Base-by-base conservation (phyloP, 2,113 vertebrate genomes). In the Datnioides undecimradiatus region DNA sequence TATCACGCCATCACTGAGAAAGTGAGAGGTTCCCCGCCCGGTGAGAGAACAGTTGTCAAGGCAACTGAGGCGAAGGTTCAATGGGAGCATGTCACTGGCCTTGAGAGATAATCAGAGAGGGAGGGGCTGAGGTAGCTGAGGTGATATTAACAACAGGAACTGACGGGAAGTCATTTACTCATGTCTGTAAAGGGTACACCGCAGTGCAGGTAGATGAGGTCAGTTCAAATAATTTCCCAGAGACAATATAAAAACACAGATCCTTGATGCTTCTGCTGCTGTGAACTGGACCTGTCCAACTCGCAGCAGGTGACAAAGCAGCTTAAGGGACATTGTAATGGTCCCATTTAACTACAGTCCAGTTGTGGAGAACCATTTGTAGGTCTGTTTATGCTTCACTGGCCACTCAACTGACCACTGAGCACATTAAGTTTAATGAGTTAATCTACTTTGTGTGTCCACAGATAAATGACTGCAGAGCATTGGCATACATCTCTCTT, bases 51-150 rank as follows among this genome's bases (percentile, higher is more conserved):
- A 73, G 91, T 95, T 78, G 93, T 88, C 94, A 93, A 89, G 92
- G 93, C 75, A 94, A 95, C 94, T 46, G 84, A 84, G 70, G 83
- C 85, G 21, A 88, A 84, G 90, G 91, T 92, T 94, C 88, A 91
- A 79, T 71, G 27, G 83, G 76, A 90, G 85, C 84, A 27, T 83
- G 87, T 79, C 88, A 83, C 46, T 45, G 90, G 85, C 91, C 91
- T 92, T 91, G 80, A 88, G 74, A 88, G 72, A 79, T 68, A 80
- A 83, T 80, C 68, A 16, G 27, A 17, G 45, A 81, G 73, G 82
- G 86, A 73, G 78, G 75, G 76, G 75, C 60, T 9, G 79, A 85
- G 69, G 82, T 64, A 29, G 33, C 23, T 41, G 67, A 72, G 73
- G 76, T 55, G 75, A 17, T 14, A 60, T 55, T 45, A 46, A 74